Conservation (phyloP, 1,140 invertebrate genomes). For the Orchesella cincta region DNA sequence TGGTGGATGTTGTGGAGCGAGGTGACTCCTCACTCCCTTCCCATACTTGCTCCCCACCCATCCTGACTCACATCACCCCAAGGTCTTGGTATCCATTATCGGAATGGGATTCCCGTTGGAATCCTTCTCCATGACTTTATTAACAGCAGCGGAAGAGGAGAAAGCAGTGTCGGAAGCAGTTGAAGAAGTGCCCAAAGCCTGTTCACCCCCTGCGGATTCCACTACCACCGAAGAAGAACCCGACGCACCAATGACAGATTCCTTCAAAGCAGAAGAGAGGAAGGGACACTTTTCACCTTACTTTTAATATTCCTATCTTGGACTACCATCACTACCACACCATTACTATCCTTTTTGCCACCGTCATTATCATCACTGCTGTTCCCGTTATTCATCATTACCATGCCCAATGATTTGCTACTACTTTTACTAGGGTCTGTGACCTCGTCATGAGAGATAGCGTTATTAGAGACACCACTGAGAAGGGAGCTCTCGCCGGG, state of each 20-base stretch:
- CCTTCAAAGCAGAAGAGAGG: constrained; percentile 26
- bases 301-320: constrained; percentile 10
- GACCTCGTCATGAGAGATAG: neutral
- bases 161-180: constrained; percentile 15
- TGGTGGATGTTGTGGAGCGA: neutral
- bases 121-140: constrained; percentile 25
- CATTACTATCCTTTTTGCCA: constrained; percentile 11
- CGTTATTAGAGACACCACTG: neutral
- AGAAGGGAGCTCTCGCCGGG: constrained; percentile 19
- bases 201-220: neutral
- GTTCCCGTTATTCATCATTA: constrained; percentile 22
- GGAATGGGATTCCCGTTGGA: constrained; percentile 48
- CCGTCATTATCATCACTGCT: constrained; percentile 14
- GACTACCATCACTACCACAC: constrained; percentile 26
- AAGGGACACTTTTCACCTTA: constrained; percentile 26
- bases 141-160: neutral
- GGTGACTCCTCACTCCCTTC: neutral
- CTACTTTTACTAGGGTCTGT: neutral
- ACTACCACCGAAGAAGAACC: neutral
- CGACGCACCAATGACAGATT: neutral
- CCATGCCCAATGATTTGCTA: constrained; percentile 16
- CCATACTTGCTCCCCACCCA: neutral
- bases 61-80: neutral
- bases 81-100: neutral
- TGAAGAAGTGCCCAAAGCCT: neutral